Evolutionary conservation across 1,140 invertebrate species (phyloP).

Genomic region (Drosophila virilis): DNA sequence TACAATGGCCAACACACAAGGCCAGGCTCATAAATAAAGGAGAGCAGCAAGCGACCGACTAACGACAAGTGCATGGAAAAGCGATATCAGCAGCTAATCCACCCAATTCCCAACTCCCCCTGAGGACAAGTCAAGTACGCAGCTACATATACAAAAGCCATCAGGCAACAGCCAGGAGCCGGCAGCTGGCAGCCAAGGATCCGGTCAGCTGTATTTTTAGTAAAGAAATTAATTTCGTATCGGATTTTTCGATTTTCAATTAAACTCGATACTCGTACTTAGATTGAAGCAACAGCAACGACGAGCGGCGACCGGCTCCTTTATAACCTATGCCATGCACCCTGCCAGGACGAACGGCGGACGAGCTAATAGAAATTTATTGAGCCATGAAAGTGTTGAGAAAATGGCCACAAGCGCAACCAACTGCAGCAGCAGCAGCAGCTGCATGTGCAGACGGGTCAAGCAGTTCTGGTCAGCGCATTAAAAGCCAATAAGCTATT

Average conservation of each 20-base stretch:
- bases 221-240: conserved; percentile 83
- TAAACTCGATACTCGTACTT: conserved; percentile 68
- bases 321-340: conserved; percentile 9
- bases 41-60: conserved; percentile 15
- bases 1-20: conserved; percentile 51
- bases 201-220: conserved; percentile 67
- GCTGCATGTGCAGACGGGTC: conserved; percentile 5
- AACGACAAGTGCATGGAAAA: conserved; percentile 69
- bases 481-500: conserved; percentile 78
- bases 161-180: conserved; percentile 20
- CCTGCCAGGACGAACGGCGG: conserved; percentile 20
- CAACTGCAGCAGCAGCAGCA: background rate
- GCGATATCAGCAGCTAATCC: conserved; percentile 47
- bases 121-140: conserved; percentile 39
- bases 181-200: conserved; percentile 4
- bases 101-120: background rate
- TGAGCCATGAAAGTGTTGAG: conserved; percentile 81
- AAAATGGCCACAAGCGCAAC: conserved; percentile 33
- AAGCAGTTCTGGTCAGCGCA: conserved; percentile 46
- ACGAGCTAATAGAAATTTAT: conserved; percentile 78
- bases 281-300: conserved; percentile 28
- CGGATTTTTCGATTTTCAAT: conserved; percentile 83
- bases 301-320: conserved; percentile 27
- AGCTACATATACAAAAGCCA: conserved; percentile 29
- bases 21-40: conserved; percentile 73